Conservation (phyloP, 2,888 invertebrate genomes). For the Eupeodes luniger region DNA sequence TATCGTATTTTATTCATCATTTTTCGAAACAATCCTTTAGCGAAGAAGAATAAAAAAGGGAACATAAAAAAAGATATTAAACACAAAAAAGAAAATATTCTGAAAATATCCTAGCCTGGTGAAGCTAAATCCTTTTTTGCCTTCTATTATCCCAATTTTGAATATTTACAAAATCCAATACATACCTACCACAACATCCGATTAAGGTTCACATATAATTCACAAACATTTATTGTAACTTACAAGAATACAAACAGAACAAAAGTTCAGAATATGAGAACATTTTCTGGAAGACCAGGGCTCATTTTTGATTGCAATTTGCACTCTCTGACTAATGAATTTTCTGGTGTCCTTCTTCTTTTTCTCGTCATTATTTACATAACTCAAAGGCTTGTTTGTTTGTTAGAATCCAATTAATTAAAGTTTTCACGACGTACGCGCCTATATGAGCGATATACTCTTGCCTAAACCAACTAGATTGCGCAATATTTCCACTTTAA, state of each 20-base stretch:
- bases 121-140: constrained; percentile 44
- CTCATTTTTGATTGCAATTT: constrained; percentile 60
- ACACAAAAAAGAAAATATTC: background rate
- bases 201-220: background rate
- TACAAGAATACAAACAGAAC: background rate
- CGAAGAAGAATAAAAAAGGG: constrained; percentile 12
- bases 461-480: no score
- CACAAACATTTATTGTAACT: constrained; percentile 40
- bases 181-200: background rate
- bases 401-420: constrained; percentile 35
- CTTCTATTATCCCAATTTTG: constrained; percentile 25
- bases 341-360: constrained; percentile 53
- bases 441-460: no score
- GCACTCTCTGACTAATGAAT: constrained; percentile 63
- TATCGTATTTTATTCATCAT: constrained; percentile 6
- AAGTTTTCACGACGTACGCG: constrained; percentile 22
- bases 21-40: background rate
- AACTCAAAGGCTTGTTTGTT: constrained; percentile 3
- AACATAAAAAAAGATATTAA: constrained; percentile 19
- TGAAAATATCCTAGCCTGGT: constrained; percentile 46
- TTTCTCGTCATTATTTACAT: background rate
- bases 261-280: background rate
- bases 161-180: constrained; percentile 29
- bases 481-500: background rate
- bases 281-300: background rate